phyloP scores from a whole-genome alignment of 2,113 vertebrate species.

The Aptenodytes patagonicus region DNA sequence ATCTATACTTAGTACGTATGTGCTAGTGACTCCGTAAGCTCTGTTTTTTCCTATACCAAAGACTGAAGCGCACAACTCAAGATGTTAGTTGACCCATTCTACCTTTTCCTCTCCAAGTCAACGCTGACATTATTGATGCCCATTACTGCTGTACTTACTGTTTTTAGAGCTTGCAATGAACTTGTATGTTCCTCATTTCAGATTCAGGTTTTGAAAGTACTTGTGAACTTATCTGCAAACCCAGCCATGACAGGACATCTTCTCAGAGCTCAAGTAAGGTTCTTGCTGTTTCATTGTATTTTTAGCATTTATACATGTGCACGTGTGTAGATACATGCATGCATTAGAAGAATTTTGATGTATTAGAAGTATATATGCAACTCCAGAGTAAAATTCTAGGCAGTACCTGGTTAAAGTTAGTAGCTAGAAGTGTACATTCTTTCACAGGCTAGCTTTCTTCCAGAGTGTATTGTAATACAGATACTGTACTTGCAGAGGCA shows the following conservation, averaged over 20 bases:
- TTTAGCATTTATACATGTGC: not conserved
- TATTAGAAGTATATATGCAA: not conserved
- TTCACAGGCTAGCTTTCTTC: not conserved
- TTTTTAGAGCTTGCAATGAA: not conserved
- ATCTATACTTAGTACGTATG: not conserved
- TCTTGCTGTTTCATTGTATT: not conserved
- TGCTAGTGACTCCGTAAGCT: not conserved
- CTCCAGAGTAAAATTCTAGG: not conserved
- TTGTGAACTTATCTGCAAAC: slow-evolving; percentile 93
- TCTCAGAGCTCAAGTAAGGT: slow-evolving; percentile 83
- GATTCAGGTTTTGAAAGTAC: slow-evolving; percentile 88
- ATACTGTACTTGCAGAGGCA: not conserved
- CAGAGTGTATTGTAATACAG: not conserved
- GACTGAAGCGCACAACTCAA: not conserved
- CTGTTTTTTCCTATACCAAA: not conserved
- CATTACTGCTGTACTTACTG: not conserved
- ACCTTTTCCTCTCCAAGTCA: not conserved
- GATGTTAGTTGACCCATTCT: not conserved
- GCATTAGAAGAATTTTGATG: not conserved
- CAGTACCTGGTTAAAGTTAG: not conserved
- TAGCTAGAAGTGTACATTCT: not conserved
- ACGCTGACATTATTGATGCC: not conserved
- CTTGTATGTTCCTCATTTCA: slow-evolving; percentile 57
- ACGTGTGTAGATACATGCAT: not conserved
- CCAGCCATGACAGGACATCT: slow-evolving; percentile 85